These are phyloP conservation scores for Bovichtus variegatus DNA, from an alignment of 2,797 vertebrate species.

Conservation along the genomic window DNA sequence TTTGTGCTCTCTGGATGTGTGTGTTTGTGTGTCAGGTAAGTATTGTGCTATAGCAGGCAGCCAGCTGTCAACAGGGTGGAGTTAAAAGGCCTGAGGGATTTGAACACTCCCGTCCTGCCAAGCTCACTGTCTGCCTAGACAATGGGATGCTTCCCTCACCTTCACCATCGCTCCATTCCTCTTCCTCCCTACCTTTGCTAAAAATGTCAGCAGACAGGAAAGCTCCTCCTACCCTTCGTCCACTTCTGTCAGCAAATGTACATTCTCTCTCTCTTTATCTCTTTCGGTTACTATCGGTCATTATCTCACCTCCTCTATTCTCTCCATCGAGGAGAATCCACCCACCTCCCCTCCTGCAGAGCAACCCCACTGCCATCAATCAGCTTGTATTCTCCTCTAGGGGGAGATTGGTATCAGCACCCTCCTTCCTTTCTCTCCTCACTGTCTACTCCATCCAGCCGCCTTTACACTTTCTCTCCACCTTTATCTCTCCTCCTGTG, in stretches of 20 bases:
- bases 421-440: constrained; percentile 72
- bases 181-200: constrained; percentile 43
- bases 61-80: constrained; percentile 81
- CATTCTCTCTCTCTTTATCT: constrained; percentile 75
- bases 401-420: constrained; percentile 80
- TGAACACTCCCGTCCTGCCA: constrained; percentile 78
- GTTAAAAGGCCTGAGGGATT: constrained; percentile 80
- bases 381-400: constrained; percentile 78
- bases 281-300: constrained; percentile 63
- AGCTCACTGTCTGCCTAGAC: constrained; percentile 79
- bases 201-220: constrained; percentile 71
- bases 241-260: constrained; percentile 72
- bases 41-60: constrained; percentile 73
- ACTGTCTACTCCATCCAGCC: constrained; percentile 69
- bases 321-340: constrained; percentile 73
- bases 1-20: constrained; percentile 46
- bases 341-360: constrained; percentile 69
- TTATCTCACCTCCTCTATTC: constrained; percentile 77
- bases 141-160: constrained; percentile 74
- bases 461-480: constrained; percentile 65
- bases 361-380: constrained; percentile 82
- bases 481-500: constrained; percentile 70
- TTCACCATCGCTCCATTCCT: constrained; percentile 51
- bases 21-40: constrained; percentile 64
- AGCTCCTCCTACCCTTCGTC: constrained; percentile 67